Conservation (phyloP, 1,140 invertebrate species). For the Drosophila melanica region DNA sequence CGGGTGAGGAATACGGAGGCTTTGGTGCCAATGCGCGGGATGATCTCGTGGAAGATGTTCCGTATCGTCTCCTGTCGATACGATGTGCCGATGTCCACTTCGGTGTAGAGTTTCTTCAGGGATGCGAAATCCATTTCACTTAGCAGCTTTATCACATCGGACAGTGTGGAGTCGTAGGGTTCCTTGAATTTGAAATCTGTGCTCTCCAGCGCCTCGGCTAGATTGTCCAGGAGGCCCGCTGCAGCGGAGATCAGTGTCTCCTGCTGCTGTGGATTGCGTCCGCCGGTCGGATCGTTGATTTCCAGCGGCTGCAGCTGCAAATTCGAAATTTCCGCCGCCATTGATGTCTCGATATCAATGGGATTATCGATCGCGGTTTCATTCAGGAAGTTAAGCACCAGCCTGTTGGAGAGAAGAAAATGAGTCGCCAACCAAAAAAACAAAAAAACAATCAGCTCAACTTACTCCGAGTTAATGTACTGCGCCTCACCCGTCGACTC, state of each 20-base stretch:
- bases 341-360: conserved; percentile 74
- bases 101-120: conserved; percentile 85
- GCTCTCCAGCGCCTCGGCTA: conserved; percentile 84
- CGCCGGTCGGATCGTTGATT: conserved; percentile 74
- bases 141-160: conserved; percentile 84
- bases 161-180: conserved; percentile 84
- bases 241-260: conserved; percentile 69
- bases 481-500: conserved; percentile 83
- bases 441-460: neutral
- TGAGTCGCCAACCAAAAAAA: no score
- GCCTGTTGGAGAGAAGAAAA: no score
- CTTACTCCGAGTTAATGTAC: conserved; percentile 78
- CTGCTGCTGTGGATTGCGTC: conserved; percentile 73
- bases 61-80: conserved; percentile 87
- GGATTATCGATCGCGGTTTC: conserved; percentile 75
- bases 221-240: conserved; percentile 67
- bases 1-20: conserved; percentile 87
- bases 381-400: conserved; percentile 72
- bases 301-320: conserved; percentile 66
- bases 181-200: conserved; percentile 84
- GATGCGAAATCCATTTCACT: conserved; percentile 85
- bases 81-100: conserved; percentile 87
- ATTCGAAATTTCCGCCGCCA: conserved; percentile 57
- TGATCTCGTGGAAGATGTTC: conserved; percentile 89
- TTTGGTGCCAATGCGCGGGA: conserved; percentile 89